phyloP scores from a whole-genome alignment of 2,113 vertebrate species.

The Bolborhynchus lineola region DNA sequence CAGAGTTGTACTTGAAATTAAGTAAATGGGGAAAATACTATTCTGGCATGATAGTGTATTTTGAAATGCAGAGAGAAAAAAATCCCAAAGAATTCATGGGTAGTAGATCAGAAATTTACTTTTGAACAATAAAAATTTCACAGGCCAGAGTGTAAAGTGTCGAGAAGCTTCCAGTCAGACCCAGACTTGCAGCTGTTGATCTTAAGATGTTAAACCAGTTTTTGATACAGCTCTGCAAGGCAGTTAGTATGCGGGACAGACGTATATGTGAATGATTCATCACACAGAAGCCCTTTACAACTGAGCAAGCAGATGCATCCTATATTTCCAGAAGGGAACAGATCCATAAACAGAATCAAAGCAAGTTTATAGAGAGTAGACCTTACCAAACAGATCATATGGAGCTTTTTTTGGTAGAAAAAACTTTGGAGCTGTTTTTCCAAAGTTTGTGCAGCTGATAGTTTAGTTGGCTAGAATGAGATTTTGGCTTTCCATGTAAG shows the following conservation, averaged over 20 bases:
- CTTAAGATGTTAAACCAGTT: not conserved
- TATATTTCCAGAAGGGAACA: not conserved
- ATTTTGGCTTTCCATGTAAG: conserved; percentile 17
- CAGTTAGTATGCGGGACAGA: not conserved
- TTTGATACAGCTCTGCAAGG: not conserved
- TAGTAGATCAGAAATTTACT: not conserved
- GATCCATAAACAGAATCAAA: not conserved
- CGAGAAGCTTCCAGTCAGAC: not conserved
- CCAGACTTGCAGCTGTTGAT: not conserved
- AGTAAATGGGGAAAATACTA: not conserved
- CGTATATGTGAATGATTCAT: not conserved
- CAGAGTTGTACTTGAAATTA: not conserved
- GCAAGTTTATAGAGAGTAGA: not conserved
- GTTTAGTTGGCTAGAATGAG: not conserved
- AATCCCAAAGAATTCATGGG: not conserved
- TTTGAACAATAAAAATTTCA: not conserved
- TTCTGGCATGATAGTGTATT: not conserved
- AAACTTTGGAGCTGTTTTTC: not conserved
- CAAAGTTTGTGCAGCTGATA: conserved; percentile 23
- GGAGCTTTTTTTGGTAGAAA: not conserved
- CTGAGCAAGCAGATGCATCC: not conserved
- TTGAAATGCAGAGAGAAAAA: not conserved
- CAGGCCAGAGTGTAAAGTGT: not conserved
- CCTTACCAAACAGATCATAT: not conserved
- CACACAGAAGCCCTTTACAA: not conserved